Evolutionary conservation across 2,113 vertebrate genomes (phyloP).

Genomic region (Lathamus discolor): DNA sequence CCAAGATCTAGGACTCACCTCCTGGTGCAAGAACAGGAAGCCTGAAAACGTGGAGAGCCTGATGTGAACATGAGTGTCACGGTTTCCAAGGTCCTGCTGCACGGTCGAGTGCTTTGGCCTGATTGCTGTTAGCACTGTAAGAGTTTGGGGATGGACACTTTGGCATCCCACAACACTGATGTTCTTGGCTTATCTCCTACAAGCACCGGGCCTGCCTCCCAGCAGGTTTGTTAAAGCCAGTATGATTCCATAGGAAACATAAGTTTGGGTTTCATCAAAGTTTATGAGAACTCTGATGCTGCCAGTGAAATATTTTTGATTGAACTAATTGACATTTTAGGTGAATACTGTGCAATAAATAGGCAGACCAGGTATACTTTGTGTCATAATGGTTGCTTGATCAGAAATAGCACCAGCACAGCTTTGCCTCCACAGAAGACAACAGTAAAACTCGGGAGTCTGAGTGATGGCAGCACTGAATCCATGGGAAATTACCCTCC

Average conservation of each 20-base stretch:
- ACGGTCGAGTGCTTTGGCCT: not conserved
- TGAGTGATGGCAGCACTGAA: not conserved
- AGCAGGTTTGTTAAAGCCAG: not conserved
- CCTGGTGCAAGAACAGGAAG: not conserved
- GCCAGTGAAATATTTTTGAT: not conserved
- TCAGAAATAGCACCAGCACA: not conserved
- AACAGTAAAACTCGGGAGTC: not conserved
- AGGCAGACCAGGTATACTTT: not conserved
- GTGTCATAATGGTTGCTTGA: not conserved
- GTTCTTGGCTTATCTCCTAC: not conserved
- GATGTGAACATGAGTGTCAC: fast-evolving
- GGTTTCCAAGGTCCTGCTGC: not conserved
- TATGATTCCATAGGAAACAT: not conserved
- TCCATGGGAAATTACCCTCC: not conserved
- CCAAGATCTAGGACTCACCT: not conserved
- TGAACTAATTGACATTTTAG: not conserved
- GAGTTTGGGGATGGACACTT: not conserved
- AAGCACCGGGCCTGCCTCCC: not conserved
- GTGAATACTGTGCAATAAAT: not conserved
- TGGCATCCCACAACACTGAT: not conserved
- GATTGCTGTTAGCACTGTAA: not conserved
- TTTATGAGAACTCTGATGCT: not conserved
- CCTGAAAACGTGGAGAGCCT: not conserved
- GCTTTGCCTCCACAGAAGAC: not conserved
- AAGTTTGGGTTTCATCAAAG: not conserved